Evolutionary conservation across 2,888 invertebrate species (phyloP).

Genomic region (Parthenolecanium corni): DNA sequence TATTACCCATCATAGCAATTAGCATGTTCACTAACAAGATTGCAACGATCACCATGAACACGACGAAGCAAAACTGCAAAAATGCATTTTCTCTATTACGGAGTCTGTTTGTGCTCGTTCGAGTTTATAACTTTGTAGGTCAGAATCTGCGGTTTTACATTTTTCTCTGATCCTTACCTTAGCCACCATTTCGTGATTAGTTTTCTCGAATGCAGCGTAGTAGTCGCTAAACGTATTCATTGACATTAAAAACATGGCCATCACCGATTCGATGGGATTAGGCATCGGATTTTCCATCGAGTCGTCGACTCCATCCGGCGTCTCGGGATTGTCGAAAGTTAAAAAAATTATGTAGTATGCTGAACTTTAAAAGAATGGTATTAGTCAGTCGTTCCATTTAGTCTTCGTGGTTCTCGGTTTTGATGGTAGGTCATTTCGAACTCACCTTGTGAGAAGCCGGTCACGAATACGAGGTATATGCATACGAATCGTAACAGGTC

Average conservation of each 20-base stretch:
- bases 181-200: constrained; percentile 76
- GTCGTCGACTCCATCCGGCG: constrained; percentile 71
- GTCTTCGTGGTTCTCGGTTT: background rate
- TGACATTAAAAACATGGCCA: constrained; percentile 98
- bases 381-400: background rate
- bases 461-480: constrained; percentile 92
- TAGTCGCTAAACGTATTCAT: constrained; percentile 93
- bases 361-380: constrained; percentile 37
- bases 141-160: background rate
- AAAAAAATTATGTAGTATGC: constrained; percentile 85
- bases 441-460: constrained; percentile 90
- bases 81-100: background rate
- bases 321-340: constrained; percentile 72
- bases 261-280: constrained; percentile 84
- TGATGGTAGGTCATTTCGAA: background rate
- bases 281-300: constrained; percentile 75
- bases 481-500: constrained; percentile 89
- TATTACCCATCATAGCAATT: constrained; percentile 99
- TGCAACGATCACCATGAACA: constrained; percentile 94
- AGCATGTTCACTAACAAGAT: constrained; percentile 93
- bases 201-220: constrained; percentile 77
- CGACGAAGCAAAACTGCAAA: constrained; percentile 72
- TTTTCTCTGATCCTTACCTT: constrained; percentile 49
- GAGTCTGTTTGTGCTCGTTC: background rate
- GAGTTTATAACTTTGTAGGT: background rate